A percentile compares a stretch with the other conserved stretches of the same genome.
phyloP scores from a whole-genome alignment of 2,797 vertebrate genomes.

The Netta rufina region DNA sequence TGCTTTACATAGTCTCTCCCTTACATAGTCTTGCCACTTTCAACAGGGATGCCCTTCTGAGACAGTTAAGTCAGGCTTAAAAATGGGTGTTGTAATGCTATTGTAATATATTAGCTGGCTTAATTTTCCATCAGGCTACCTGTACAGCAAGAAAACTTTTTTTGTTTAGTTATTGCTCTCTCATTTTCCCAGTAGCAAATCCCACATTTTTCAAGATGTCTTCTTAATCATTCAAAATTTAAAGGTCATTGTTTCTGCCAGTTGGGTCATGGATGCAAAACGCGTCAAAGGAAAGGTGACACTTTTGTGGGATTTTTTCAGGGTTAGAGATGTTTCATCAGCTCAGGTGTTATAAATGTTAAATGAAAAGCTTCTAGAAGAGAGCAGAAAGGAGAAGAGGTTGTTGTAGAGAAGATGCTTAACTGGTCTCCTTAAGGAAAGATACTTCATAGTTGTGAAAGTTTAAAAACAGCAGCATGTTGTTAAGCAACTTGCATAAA shows the following conservation, averaged over 20 bases:
- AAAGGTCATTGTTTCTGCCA: not conserved
- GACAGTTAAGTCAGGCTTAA: constrained; percentile 3
- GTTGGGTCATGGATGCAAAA: not conserved
- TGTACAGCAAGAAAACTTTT: not conserved
- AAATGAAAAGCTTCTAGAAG: not conserved
- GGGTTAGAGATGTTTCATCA: not conserved
- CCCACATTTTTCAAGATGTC: not conserved
- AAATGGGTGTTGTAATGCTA: not conserved
- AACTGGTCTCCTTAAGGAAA: not conserved
- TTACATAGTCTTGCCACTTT: not conserved
- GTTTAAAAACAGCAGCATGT: not conserved
- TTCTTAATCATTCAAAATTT: not conserved
- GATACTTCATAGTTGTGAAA: not conserved
- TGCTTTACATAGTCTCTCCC: not conserved
- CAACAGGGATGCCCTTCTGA: not conserved
- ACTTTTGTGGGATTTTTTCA: not conserved
- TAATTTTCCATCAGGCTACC: constrained; percentile 9
- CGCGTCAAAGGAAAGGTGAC: not conserved
- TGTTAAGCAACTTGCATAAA: not conserved
- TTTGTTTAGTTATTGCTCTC: not conserved
- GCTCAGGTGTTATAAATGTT: not conserved
- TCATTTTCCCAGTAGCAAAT: not conserved
- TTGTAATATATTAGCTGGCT: not conserved
- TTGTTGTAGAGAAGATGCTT: not conserved
- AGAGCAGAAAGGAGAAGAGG: not conserved